Evolutionary conservation across 2,797 vertebrate genomes (phyloP).

Genomic region (Typhlichthys eigenmanni): DNA sequence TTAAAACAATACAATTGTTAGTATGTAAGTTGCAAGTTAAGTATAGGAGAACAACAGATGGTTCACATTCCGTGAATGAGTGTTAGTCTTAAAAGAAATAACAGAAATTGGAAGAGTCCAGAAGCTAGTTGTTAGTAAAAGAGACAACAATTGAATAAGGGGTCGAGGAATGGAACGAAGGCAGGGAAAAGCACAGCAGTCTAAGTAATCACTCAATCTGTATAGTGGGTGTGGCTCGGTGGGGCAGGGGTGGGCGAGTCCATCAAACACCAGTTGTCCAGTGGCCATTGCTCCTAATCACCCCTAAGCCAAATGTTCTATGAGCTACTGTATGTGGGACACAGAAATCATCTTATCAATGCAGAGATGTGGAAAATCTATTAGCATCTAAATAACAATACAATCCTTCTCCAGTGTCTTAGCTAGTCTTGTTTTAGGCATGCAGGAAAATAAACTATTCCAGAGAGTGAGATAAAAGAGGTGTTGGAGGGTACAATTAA

Average conservation of each 20-base stretch:
- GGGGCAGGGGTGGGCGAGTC: constrained; percentile 8
- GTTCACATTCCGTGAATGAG: constrained; percentile 88
- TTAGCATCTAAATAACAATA: constrained; percentile 4
- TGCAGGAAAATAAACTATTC: constrained; percentile 6
- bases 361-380: constrained; percentile 24
- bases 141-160: constrained; percentile 83
- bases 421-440: not conserved
- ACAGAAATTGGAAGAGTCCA: constrained; percentile 72
- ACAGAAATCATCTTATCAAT: constrained; percentile 43
- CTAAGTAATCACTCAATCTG: constrained; percentile 55
- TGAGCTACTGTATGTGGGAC: constrained; percentile 29
- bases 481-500: not conserved
- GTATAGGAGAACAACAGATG: constrained; percentile 83
- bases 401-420: constrained; percentile 3
- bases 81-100: constrained; percentile 85
- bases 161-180: constrained; percentile 61
- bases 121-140: constrained; percentile 83
- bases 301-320: constrained; percentile 16
- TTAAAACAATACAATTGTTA: constrained; percentile 82
- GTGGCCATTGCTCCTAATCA: constrained; percentile 42
- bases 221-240: constrained; percentile 35
- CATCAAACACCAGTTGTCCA: constrained; percentile 30
- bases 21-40: constrained; percentile 84
- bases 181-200: constrained; percentile 51
- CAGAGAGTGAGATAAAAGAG: constrained; percentile 11